Conservation (phyloP, 2,888 invertebrate genomes). For the Lasioglossum pauxillum region DNA sequence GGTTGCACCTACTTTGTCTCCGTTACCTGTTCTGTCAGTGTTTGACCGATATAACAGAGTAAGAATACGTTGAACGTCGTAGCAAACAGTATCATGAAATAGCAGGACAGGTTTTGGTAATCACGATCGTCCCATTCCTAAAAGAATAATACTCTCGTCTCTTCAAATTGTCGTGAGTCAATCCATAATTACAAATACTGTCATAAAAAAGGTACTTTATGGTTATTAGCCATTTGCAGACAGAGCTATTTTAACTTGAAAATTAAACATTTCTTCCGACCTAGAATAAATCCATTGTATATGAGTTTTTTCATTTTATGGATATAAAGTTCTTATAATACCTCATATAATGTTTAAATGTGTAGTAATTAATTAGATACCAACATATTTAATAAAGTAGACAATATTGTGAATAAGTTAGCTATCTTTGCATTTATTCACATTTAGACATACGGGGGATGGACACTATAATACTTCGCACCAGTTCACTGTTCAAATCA, state of each 20-base stretch:
- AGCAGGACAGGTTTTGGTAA: constrained; percentile 36
- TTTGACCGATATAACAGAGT: constrained; percentile 66
- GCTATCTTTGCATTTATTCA: not conserved
- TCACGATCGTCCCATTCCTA: constrained; percentile 58
- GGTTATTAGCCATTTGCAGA: not conserved
- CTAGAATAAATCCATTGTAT: too few relatives aligned
- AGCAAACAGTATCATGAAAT: constrained; percentile 51
- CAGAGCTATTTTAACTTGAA: too few relatives aligned
- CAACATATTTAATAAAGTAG: too few relatives aligned
- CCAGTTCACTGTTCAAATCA: not conserved
- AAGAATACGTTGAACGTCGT: constrained; percentile 66
- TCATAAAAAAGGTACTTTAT: not conserved
- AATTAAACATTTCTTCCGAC: too few relatives aligned
- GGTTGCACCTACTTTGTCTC: not conserved
- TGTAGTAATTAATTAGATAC: too few relatives aligned
- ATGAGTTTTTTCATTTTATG: too few relatives aligned
- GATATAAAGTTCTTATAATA: too few relatives aligned
- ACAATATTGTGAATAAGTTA: too few relatives aligned
- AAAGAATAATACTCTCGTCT: constrained; percentile 10
- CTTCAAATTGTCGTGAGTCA: not conserved
- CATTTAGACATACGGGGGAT: not conserved
- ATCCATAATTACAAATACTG: not conserved
- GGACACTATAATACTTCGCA: not conserved
- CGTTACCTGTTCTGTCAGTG: constrained; percentile 65
- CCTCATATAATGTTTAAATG: too few relatives aligned